A percentile compares a stretch with the other conserved stretches of the same genome.
phyloP scores from a whole-genome alignment of 2,113 vertebrate species.

The Ptychochromis oligacanthus region DNA sequence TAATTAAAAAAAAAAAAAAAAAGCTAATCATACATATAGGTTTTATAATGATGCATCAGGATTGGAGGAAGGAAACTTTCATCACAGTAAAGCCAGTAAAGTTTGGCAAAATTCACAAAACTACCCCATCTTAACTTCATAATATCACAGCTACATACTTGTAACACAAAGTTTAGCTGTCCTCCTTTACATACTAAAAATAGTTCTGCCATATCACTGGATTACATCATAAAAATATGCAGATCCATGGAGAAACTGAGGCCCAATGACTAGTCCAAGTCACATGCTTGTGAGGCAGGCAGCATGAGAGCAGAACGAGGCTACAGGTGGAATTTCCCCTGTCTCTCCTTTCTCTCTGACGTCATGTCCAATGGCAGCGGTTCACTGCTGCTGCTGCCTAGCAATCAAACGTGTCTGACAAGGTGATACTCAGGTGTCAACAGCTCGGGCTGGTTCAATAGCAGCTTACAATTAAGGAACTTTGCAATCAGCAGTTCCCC shows the following conservation, averaged over 20 bases:
- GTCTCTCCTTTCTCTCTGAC: slow-evolving; percentile 66
- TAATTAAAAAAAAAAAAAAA: too few relatives aligned
- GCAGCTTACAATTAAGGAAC: slow-evolving; percentile 52
- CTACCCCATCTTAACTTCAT: background rate
- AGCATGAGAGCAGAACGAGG: slow-evolving; percentile 51
- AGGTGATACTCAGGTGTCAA: slow-evolving; percentile 67
- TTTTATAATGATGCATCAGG: accelerated
- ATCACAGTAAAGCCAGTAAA: background rate
- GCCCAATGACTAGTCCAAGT: slow-evolving; percentile 40
- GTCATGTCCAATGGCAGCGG: slow-evolving; percentile 47
- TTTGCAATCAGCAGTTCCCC: slow-evolving; percentile 60
- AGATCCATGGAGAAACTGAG: slow-evolving; percentile 35
- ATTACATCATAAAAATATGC: slow-evolving; percentile 47
- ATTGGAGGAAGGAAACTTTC: background rate
- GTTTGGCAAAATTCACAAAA: background rate
- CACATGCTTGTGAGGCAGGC: slow-evolving; percentile 61
- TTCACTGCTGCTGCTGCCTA: slow-evolving; percentile 21
- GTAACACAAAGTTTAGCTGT: background rate
- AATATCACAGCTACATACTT: background rate
- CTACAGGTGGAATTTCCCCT: slow-evolving; percentile 79
- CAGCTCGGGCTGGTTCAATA: slow-evolving; percentile 15
- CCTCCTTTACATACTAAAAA: slow-evolving; percentile 42
- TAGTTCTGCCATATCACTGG: slow-evolving; percentile 7
- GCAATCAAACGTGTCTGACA: slow-evolving; percentile 51
- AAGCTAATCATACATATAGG: background rate